Evolutionary conservation across 2,888 invertebrate genomes (phyloP), one percentile per base, ranked within the genome.

Genomic region (Argyresthia goedartella): DNA sequence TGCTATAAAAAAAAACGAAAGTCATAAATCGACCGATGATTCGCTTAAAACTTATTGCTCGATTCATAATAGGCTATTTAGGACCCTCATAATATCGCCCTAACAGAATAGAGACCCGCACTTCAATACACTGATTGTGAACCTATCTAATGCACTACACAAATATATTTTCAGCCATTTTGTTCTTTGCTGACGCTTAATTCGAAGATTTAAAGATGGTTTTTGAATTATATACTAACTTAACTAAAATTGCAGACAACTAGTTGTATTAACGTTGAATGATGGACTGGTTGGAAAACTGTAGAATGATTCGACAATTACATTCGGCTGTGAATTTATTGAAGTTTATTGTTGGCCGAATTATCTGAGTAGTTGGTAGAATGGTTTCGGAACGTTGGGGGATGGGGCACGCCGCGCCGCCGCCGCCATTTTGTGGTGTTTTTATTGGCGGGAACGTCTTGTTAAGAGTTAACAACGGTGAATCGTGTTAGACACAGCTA

Each of bases 231-330:
- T 6, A 25, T 6, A 25, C 3, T 25, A 4, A 6, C 25, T 2
- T 25, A 2, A 25, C 6, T 2, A 25, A 25, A 25, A 25, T 25
- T 25, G 25, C 6, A 6, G 25, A 25, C 25, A 25, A 25, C 25
- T 6, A 39, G 39, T 39, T 39, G 9, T 39, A 39, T 8, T 6
- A 39, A 39, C 39, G 9, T 11, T 11, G 10, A 39, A 11, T 39
- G 39, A n/a, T 39, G n/a, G 10, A 39, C 9, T 39, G n/a, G n/a
- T 11, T 11, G 39, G 10, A n/a, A 39, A 11, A 14, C 41, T 33
- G 69, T 61, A 73, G 71, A 76, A 81, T 82, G 81, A 81, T 81
- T 78, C 67, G 72, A 78, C 81, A 75, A 81, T 82, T 76, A 81
- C 68, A 59, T 63, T 62, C 50, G 55, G 54, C 62, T 61, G 75